Base-by-base conservation (phyloP, 2,113 vertebrate species). In the Rhea americana region DNA sequence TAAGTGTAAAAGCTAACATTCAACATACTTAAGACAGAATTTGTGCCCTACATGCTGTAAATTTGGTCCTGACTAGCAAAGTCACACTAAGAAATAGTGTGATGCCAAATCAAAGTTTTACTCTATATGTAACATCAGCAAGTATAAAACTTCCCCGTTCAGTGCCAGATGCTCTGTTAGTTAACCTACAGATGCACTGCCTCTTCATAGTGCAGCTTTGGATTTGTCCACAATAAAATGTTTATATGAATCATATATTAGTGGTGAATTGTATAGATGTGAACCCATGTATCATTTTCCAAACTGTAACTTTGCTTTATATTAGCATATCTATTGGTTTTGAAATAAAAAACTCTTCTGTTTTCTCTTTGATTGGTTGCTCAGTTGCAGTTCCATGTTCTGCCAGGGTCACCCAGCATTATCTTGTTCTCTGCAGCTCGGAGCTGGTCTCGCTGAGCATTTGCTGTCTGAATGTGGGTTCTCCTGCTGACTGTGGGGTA, bases 301-400 rank as follows among this genome's bases (percentile, higher is more conserved):
- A 75, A 79, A 91, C 75, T 79, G 78, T 66, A 82, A 39, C 75
- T 85, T 91, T 58, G 30, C 32, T 93, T 92, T 72, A 17, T 79
- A 76, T 91, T 92, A 58, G 67, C 71, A 11, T 65, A n/a, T 80
- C 15, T 83, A 93, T 80, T 30, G 85, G 92, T 85, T 82, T 82
- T 82, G 82, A 93, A 92, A 93, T 58, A 56, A 85, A 89, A 89
- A 89, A 9, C 32, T 55, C 48, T 88, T 76, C 65, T 92, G 70
- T 16, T 86, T 67, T 83, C 81, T 41, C 37, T 83, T 59, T 84
- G 26, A 78, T 20, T 2, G 3, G 87, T 83, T 77, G 59, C 61
- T 92, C 68, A 37, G 41, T 62, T 89, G 56, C 43, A 93, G 77
- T 59, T 88, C 75, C n/a, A 41, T 1, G 7, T 62, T 76, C 71